Conservation (phyloP, 2,888 invertebrate species). For the Silvanus unidentatus region DNA sequence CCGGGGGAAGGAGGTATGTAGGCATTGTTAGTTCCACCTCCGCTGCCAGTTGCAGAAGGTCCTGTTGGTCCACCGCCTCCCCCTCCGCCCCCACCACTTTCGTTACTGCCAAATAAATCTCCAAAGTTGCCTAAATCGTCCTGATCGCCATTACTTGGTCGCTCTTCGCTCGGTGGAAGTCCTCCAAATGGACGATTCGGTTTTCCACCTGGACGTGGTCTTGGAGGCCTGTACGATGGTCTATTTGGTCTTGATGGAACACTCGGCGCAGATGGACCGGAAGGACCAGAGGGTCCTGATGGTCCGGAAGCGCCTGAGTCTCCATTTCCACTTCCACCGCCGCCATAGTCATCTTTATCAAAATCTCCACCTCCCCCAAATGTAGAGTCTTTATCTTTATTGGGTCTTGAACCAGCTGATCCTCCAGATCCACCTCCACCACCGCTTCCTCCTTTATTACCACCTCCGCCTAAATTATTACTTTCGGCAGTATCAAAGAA, state of each 20-base stretch:
- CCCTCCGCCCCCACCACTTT: constrained; percentile 11
- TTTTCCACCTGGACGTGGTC: constrained; percentile 17
- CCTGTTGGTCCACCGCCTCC: constrained; percentile 11
- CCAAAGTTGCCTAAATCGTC: constrained; percentile 16
- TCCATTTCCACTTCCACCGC: no score
- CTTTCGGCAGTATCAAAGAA: constrained; percentile 52
- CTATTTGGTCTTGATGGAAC: no score
- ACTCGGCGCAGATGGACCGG: no score
- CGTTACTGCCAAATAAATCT: constrained; percentile 21
- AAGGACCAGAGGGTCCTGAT: no score
- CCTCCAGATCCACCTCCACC: constrained; percentile 11
- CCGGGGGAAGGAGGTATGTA: not conserved
- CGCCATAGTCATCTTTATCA: no score
- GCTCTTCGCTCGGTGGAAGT: not conserved
- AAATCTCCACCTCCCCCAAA: no score
- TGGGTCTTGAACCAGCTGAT: not conserved
- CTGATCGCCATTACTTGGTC: constrained; percentile 7
- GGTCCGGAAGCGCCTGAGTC: no score
- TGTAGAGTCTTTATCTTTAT: not conserved
- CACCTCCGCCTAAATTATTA: constrained; percentile 15
- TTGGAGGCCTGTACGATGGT: no score
- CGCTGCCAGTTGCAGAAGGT: not conserved
- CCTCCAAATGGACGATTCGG: not conserved
- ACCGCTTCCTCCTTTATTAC: constrained; percentile 11
- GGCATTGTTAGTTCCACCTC: constrained; percentile 3